These are phyloP conservation scores for Seira sanloemensis DNA, from an alignment of 2,888 invertebrate genomes.

Conservation along the genomic window DNA sequence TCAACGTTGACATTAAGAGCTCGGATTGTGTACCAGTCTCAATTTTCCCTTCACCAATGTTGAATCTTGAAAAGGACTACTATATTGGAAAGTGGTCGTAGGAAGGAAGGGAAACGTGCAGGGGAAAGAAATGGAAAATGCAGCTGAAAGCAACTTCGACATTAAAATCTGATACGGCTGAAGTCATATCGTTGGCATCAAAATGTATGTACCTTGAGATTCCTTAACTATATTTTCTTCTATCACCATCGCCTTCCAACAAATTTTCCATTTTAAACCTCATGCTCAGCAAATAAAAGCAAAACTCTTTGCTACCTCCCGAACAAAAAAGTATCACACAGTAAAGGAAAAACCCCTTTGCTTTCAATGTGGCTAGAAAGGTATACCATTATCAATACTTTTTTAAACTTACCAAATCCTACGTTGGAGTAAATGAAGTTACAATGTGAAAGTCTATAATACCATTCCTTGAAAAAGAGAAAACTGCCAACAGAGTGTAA, in stretches of 20 bases:
- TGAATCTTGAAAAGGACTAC: constrained; percentile 44
- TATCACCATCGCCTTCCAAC: background rate
- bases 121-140: constrained; percentile 14
- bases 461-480: background rate
- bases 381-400: too few species aligned
- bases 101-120: constrained; percentile 31
- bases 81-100: constrained; percentile 35
- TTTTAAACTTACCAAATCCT: too few species aligned
- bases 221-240: background rate
- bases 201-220: too few species aligned
- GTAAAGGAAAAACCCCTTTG: too few species aligned
- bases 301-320: background rate
- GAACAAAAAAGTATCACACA: too few species aligned
- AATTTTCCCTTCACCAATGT: background rate
- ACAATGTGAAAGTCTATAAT: background rate
- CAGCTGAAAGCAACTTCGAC: background rate
- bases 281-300: background rate
- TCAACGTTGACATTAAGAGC: constrained; percentile 63
- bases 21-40: constrained; percentile 45
- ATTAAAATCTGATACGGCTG: too few species aligned
- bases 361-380: too few species aligned
- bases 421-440: background rate
- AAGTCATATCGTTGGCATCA: too few species aligned
- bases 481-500: background rate
- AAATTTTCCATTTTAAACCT: background rate